Evolutionary conservation across 2,113 vertebrate species (phyloP), one percentile per base, ranked within the genome.

Genomic region (Antechinus flavipes): DNA sequence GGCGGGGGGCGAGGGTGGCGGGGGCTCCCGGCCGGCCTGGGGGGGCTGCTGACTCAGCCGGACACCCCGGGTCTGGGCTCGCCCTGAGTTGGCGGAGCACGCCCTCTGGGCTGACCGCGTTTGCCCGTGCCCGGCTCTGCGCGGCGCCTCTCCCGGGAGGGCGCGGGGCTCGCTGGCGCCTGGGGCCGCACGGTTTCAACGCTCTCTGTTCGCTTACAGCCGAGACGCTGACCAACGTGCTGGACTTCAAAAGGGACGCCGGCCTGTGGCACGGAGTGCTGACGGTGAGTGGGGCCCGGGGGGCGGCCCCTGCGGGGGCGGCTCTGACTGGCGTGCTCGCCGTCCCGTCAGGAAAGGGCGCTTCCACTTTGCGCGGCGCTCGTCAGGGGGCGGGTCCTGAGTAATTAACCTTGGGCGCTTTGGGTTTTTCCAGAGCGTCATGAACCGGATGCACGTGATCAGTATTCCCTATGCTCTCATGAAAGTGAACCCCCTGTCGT

Each of bases 401-500:
- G 50, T 52, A 1, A 52, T 52, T 1, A 52, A 52, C 50, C 50
- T 52, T 52, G 50, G 50, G 50, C 27, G n/a, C 68, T 42, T n/a
- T 76, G 68, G 14, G 35, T 22, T 76, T 84, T 76, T 84, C 42
- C 97, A 99, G 99, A 99, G 99, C 0, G 99, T 99, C 96, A 98
- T 99, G 99, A 99, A 99, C 97, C 98, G 99, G 95, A 99, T 99
- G 99, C 99, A 99, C 0, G 99, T 99, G 94, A 98, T 99, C 98
- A 99, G 99, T 98, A 99, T 99, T 96, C 99, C 99, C 0, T 99
- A 99, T 92, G 99, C 99, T 0, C 98, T 99, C 97, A 99, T 99
- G 99, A 99, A 99, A 98, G 99, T 99, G 97, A 99, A 99, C 98
- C 99, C 99, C 0, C 99, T 99, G 91, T 99, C 99, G 97, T 99